A percentile compares a stretch with the other conserved stretches of the same genome.
Conservation (phyloP, 2,888 invertebrate genomes). For the Cataglyphis livida region DNA sequence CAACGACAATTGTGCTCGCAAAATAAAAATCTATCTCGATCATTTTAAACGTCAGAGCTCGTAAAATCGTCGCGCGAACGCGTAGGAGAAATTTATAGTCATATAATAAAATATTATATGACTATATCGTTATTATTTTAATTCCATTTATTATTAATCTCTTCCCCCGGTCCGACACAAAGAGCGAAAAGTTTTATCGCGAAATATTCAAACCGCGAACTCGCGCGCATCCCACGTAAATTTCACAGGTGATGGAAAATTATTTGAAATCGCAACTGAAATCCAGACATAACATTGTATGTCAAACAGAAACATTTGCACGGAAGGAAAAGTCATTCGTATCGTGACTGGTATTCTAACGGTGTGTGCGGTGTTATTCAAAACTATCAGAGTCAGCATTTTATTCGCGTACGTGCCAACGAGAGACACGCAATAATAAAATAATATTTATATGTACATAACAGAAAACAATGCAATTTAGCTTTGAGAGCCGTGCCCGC, state of each 20-base stretch:
- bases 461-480: constrained; percentile 49
- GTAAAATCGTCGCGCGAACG: background rate
- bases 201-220: background rate
- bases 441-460: constrained; percentile 49
- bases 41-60: constrained; percentile 17
- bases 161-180: background rate
- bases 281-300: no score
- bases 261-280: background rate
- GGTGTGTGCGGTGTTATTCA: background rate
- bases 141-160: background rate
- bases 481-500: constrained; percentile 38
- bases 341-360: background rate
- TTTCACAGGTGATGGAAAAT: background rate
- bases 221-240: background rate
- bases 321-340: constrained; percentile 1
- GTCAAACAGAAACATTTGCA: constrained; percentile 1
- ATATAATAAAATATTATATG: background rate
- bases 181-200: background rate
- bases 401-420: background rate
- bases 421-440: constrained; percentile 35
- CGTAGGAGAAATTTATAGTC: background rate
- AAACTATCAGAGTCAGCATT: constrained; percentile 11
- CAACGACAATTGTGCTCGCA: constrained; percentile 7
- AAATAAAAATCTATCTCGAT: constrained; percentile 32
- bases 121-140: background rate